Conservation (phyloP, 2,113 vertebrate genomes). For the Ammodytes dubius region DNA sequence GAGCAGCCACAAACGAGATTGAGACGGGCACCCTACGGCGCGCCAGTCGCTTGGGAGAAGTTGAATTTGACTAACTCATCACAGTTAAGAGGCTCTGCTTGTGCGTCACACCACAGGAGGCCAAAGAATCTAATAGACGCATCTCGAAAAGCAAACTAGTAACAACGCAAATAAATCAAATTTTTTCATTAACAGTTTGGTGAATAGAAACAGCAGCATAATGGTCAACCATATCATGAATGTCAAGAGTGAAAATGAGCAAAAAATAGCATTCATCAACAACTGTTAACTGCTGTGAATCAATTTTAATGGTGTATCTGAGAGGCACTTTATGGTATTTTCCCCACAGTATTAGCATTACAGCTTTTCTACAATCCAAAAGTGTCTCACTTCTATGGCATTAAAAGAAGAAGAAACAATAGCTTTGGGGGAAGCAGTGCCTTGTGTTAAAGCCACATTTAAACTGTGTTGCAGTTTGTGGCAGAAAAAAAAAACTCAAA, state of each 20-base stretch:
- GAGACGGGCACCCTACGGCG: slow-evolving; percentile 43
- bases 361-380: slow-evolving; percentile 64
- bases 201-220: slow-evolving; percentile 93
- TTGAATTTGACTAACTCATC: slow-evolving; percentile 68
- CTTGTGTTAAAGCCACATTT: slow-evolving; percentile 63
- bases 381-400: slow-evolving; percentile 53
- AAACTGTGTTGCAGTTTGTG: slow-evolving; percentile 72
- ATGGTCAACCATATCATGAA: slow-evolving; percentile 88
- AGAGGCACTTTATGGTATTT: slow-evolving; percentile 72
- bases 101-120: slow-evolving; percentile 81
- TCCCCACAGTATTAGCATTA: slow-evolving; percentile 82
- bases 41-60: slow-evolving; percentile 41
- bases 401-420: slow-evolving; percentile 48
- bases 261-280: slow-evolving; percentile 85
- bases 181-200: slow-evolving; percentile 88
- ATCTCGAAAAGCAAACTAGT: slow-evolving; percentile 83
- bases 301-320: slow-evolving; percentile 55
- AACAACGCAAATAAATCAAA: slow-evolving; percentile 88
- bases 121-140: slow-evolving; percentile 81
- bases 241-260: slow-evolving; percentile 86
- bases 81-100: slow-evolving; percentile 73
- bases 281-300: slow-evolving; percentile 73
- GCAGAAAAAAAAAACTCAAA: slow-evolving; percentile 64
- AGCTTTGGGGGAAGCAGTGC: slow-evolving; percentile 75
- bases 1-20: slow-evolving; percentile 56